phyloP scores from a whole-genome alignment of 2,113 vertebrate species.

The Dipodomys stephensi region DNA sequence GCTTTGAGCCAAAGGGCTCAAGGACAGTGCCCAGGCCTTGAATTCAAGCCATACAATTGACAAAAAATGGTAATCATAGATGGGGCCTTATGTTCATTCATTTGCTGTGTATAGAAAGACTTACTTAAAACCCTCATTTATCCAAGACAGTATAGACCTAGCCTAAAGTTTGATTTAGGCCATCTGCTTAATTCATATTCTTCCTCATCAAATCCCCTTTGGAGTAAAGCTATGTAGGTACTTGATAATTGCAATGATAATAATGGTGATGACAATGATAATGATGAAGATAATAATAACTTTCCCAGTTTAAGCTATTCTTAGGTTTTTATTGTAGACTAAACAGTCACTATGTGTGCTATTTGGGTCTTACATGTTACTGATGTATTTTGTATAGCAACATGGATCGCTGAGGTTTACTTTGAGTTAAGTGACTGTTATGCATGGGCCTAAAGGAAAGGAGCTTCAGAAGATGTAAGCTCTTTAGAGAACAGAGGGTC shows the following conservation, averaged over 20 bases:
- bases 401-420: constrained; percentile 29
- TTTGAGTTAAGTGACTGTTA: constrained; percentile 68
- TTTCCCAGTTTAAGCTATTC: neutral
- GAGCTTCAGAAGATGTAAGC: constrained; percentile 57
- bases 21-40: no score
- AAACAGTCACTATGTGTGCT: neutral
- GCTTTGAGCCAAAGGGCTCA: no score
- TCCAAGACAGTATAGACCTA: neutral
- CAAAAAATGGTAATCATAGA: no score
- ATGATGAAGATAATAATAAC: neutral
- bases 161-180: neutral
- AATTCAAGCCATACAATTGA: no score
- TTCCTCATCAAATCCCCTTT: neutral
- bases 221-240: neutral
- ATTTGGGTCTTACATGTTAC: constrained; percentile 57
- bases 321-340: constrained; percentile 5
- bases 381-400: constrained; percentile 58
- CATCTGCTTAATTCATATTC: neutral
- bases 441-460: constrained; percentile 56
- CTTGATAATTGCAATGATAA: neutral
- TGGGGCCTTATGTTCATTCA: neutral
- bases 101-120: neutral
- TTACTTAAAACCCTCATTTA: neutral
- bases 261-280: no score
- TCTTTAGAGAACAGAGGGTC: constrained; percentile 44